Evolutionary conservation across 2,888 invertebrate species (phyloP).

Genomic region (Tetragnatha montana): DNA sequence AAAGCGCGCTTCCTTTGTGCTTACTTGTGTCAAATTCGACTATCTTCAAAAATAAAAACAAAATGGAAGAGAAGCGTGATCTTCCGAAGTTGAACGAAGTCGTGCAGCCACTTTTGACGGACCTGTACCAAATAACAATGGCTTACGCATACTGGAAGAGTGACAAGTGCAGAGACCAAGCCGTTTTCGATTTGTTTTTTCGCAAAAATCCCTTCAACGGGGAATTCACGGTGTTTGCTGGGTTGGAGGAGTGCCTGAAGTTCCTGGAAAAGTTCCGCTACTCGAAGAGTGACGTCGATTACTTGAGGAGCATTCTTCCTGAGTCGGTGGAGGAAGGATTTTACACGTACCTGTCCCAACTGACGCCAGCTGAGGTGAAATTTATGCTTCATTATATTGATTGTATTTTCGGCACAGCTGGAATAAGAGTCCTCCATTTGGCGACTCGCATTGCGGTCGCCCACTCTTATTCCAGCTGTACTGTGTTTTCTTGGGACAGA

Average conservation of each 20-base stretch:
- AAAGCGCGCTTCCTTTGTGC: no score
- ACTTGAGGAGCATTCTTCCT: conserved; percentile 90
- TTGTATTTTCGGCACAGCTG: no score
- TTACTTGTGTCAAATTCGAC: no score
- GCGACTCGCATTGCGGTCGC: no score
- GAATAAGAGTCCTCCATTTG: no score
- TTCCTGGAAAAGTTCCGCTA: conserved; percentile 94
- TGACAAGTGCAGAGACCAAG: conserved; percentile 92
- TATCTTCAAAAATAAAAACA: no score
- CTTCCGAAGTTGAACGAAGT: conserved; percentile 64
- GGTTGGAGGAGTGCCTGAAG: conserved; percentile 95
- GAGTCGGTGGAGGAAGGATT: conserved; percentile 90
- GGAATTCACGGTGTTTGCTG: conserved; percentile 98
- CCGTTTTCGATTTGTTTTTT: conserved; percentile 98
- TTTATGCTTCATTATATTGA: no score
- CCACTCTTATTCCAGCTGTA: no score
- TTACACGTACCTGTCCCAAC: conserved; percentile 87
- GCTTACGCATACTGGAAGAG: conserved; percentile 99
- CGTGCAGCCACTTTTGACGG: conserved; percentile 76
- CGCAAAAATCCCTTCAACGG: conserved; percentile 97
- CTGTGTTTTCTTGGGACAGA: no score
- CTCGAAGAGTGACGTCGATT: conserved; percentile 94
- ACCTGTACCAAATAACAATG: conserved; percentile 99
- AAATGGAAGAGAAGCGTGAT: conserved; percentile 34
- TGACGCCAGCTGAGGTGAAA: conserved; percentile 91